phyloP scores from a whole-genome alignment of 64 coral and sea anemone genomes.

The Anthopleura sola region DNA sequence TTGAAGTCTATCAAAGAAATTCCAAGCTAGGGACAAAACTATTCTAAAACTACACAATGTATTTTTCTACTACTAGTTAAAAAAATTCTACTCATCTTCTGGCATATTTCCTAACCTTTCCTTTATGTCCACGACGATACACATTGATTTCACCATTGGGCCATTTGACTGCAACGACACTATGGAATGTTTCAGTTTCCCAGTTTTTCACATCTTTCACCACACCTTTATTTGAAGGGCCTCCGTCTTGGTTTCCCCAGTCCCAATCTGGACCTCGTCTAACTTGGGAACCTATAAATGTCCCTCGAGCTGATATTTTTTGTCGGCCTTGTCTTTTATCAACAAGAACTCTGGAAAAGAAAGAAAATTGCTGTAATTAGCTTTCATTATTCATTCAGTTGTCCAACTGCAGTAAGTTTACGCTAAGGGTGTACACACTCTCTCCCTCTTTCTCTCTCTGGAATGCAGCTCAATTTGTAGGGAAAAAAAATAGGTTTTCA shows the following conservation, averaged over 20 bases:
- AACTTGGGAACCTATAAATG: slow-evolving; percentile 57
- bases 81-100: too few relatives aligned
- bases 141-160: slow-evolving; percentile 58
- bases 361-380: too few relatives aligned
- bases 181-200: slow-evolving; percentile 66
- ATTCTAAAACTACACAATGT: too few relatives aligned
- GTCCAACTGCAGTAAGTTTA: too few relatives aligned
- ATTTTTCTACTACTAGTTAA: too few relatives aligned
- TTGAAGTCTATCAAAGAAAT: too few relatives aligned
- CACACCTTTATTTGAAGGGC: slow-evolving; percentile 26
- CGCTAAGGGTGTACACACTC: too few relatives aligned
- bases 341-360: slow-evolving; percentile 52
- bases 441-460: too few relatives aligned
- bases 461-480: too few relatives aligned
- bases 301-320: slow-evolving; percentile 54
- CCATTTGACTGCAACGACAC: slow-evolving; percentile 76
- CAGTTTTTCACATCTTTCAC: slow-evolving; percentile 70
- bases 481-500: too few relatives aligned
- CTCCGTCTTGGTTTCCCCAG: slow-evolving; percentile 86
- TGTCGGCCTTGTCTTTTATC: slow-evolving; percentile 59
- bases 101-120: slow-evolving; percentile 52
- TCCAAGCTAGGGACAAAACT: too few relatives aligned
- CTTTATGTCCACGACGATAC: slow-evolving; percentile 87
- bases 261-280: slow-evolving; percentile 81
- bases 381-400: too few relatives aligned